Evolutionary conservation across 2,888 invertebrate genomes (phyloP).

Genomic region (Sphecodes monilicornis): DNA sequence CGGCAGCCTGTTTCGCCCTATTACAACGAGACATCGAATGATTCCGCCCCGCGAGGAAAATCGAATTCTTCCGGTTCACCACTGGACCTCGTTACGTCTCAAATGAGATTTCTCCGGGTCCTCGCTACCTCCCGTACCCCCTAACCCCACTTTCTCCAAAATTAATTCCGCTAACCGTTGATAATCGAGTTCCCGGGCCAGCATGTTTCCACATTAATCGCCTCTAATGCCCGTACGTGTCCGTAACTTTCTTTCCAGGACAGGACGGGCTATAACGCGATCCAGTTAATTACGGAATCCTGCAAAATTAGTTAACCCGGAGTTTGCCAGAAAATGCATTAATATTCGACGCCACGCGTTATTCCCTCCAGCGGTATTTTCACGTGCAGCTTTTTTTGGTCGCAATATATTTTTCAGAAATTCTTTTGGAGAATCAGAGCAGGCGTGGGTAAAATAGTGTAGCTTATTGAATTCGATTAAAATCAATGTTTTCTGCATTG

Average conservation of each 20-base stretch:
- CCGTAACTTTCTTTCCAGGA: neutral
- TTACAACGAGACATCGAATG: slow-evolving; percentile 64
- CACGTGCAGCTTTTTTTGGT: neutral
- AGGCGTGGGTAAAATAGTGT: neutral
- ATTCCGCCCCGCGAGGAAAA: slow-evolving; percentile 56
- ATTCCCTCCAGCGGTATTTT: neutral
- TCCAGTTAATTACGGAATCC: neutral
- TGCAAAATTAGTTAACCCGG: neutral
- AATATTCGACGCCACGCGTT: neutral
- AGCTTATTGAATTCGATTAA: neutral
- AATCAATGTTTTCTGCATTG: neutral
- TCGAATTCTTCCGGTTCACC: slow-evolving; percentile 65
- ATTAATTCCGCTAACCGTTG: slow-evolving; percentile 45
- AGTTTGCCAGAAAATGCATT: neutral
- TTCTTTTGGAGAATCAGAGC: neutral
- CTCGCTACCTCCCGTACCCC: neutral
- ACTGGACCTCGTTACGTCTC: slow-evolving; percentile 52
- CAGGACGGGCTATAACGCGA: neutral
- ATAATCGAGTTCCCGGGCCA: slow-evolving; percentile 43
- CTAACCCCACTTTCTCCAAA: neutral
- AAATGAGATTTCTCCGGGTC: slow-evolving; percentile 52
- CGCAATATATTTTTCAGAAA: neutral
- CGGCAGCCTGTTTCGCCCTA: slow-evolving; percentile 50
- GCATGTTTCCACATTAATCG: slow-evolving; percentile 34
- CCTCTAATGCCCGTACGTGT: slow-evolving; percentile 21